Evolutionary conservation across 2,888 invertebrate species (phyloP), one percentile per base, ranked within the genome.

Genomic region (Pseudococcus longispinus): DNA sequence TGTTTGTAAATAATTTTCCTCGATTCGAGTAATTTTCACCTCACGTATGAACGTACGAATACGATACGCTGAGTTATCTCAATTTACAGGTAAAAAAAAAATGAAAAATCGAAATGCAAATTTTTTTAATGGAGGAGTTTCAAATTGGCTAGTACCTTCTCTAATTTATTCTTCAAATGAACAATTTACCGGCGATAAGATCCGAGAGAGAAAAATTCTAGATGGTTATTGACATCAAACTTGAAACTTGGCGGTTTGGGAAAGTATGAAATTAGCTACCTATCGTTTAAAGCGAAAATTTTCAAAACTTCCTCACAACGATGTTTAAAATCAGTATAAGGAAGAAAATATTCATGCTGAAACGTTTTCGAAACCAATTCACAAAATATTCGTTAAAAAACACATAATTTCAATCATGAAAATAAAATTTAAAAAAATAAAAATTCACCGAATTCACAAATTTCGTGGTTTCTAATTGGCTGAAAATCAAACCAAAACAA

Each of bases 1-100:
- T 80, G 77, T 80, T 80, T 20, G 32, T 74, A 74, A 74, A 80
- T 80, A 80, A 80, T 80, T 70, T 70, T 20, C 37, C 18, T 70
- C 20, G 20, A 9, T 20, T 80, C 5, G 11, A 26, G 8, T 70
- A 70, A 29, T 29, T 70, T 70, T 70, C 15, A 70, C 70, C 32
- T 60, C 11, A 60, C 9, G 23, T 11, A 60, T 20, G 60, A 60
- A 23, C 20, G 5, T 29, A 65, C 70, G 29, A 29, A 70, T 26
- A 26, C 65, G 20, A 70, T 70, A 29, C 70, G 70, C 9, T 60
- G 11, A 9, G 23, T 60, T 60, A 60, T 29, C 15, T 70, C 29
- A 70, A 70, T 70, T 70, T 70, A 70, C 18, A 18, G 70, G 23
- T 60, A 5, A 60, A 60, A 65, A 65, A 13, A 29, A 70, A 70